Conservation (phyloP, 2,797 vertebrate species). For the Neosalanx taihuensis region DNA sequence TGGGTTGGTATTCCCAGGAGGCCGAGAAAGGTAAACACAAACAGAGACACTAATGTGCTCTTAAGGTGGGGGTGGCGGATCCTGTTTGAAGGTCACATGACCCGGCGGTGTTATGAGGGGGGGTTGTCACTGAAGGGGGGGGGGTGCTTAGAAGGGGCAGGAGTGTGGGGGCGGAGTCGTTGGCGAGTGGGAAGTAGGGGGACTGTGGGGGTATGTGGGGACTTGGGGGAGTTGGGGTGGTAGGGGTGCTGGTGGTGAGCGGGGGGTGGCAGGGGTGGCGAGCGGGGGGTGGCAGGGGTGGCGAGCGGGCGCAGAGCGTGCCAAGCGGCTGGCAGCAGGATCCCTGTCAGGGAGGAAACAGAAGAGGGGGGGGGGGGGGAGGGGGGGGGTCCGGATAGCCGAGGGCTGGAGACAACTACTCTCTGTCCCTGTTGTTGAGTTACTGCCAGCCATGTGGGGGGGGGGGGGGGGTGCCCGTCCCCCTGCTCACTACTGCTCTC, state of each 20-base stretch:
- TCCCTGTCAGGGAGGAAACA: slow-evolving; percentile 51
- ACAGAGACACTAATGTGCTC: slow-evolving; percentile 68
- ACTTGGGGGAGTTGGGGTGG: slow-evolving; percentile 33
- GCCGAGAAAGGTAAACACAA: slow-evolving; percentile 60
- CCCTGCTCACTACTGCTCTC: too few relatives aligned
- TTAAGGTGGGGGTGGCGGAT: slow-evolving; percentile 46
- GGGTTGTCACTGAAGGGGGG: slow-evolving; percentile 18
- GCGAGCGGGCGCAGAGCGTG: slow-evolving; percentile 14
- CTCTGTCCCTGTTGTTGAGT: slow-evolving; percentile 2
- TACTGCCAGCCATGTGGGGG: too few relatives aligned
- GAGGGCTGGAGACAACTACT: slow-evolving; percentile 8
- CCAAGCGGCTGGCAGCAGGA: slow-evolving; percentile 56
- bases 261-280: slow-evolving; percentile 30
- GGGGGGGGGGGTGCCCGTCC: too few relatives aligned
- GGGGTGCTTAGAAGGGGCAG: too few relatives aligned
- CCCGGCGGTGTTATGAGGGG: slow-evolving; percentile 47
- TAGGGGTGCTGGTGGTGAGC: background rate
- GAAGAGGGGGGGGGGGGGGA: slow-evolving; percentile 28
- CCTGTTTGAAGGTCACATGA: slow-evolving; percentile 77
- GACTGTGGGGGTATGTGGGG: too few relatives aligned
- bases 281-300: slow-evolving; percentile 25
- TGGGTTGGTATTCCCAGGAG: slow-evolving; percentile 55
- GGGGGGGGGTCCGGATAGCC: too few relatives aligned
- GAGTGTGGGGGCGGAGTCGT: too few relatives aligned
- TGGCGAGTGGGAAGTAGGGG: too few relatives aligned